Evolutionary conservation across 2,797 vertebrate species (phyloP), one percentile per base, ranked within the genome.

Genomic region (Holocentrus rufus): DNA sequence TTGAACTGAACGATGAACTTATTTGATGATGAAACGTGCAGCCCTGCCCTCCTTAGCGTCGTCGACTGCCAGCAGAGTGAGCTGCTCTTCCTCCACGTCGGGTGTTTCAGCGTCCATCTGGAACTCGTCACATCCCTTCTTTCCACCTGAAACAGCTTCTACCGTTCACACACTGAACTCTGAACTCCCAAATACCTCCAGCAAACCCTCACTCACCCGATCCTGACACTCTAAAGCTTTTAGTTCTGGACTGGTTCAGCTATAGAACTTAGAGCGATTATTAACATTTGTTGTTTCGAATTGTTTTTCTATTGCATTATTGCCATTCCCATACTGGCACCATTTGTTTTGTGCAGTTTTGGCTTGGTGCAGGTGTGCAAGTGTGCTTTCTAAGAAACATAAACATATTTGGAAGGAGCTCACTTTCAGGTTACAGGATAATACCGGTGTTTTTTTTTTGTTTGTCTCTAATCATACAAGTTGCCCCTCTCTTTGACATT

Each of bases 211-310:
- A 69, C 66, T 69, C n/a, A n/a, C 73, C 59, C 69, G 70, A 75
- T 72, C 74, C 57, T 60, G 55, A 86, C 18, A 42, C 78, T 68
- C 75, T 52, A n/a, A 27, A 74, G 69, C 69, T 57, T 69, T 65
- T 62, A 31, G 77, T 83, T 62, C 47, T 72, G 46, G 71, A 83
- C 78, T 85, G 69, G 75, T 63, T 74, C 73, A 52, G 74, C 69
- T 82, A 74, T 66, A 61, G 79, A 60, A 42, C 47, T 59, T 50
- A 27, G 15, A 79, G 67, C 46, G 82, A 79, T 50, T 4, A 10
- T 11, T 53, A 23, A n/a, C n/a, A 79, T 73, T 7, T 34, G 31
- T 10, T 42, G 9, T 65, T n/a, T n/a, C n/a, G n/a, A n/a, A n/a
- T n/a, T n/a, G n/a, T 82, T 83, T 57, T 56, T 62, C 80, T 47